Evolutionary conservation across 2,888 invertebrate species (phyloP).

Genomic region (Rhodophaea formosa): DNA sequence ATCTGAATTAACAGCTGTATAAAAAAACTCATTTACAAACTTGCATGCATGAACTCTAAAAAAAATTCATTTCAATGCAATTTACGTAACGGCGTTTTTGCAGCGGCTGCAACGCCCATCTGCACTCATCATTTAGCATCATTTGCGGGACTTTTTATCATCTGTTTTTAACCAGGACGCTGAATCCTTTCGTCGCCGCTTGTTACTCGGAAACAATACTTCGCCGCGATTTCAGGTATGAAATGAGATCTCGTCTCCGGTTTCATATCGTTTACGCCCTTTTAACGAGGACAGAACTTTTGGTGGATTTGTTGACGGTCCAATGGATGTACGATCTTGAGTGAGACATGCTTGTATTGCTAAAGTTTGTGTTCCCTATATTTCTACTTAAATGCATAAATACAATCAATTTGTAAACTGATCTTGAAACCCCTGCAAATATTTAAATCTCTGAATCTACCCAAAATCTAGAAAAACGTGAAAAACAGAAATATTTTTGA

Average conservation of each 20-base stretch:
- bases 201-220: slow-evolving; percentile 64
- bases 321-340: neutral
- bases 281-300: slow-evolving; percentile 15
- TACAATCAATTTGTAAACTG: too few species aligned
- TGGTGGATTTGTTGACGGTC: neutral
- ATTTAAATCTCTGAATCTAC: too few species aligned
- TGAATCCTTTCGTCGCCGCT: slow-evolving; percentile 67
- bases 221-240: slow-evolving; percentile 49
- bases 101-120: slow-evolving; percentile 46
- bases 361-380: too few species aligned
- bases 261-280: slow-evolving; percentile 10
- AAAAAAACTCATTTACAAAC: too few species aligned
- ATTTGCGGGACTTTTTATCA: slow-evolving; percentile 75
- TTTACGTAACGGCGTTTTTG: neutral
- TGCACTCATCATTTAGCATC: slow-evolving; percentile 65
- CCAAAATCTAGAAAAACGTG: too few species aligned
- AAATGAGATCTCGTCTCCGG: slow-evolving; percentile 27
- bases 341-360: neutral
- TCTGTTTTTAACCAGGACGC: slow-evolving; percentile 67
- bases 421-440: too few species aligned
- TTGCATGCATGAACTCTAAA: too few species aligned
- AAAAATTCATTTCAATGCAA: neutral
- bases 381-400: too few species aligned
- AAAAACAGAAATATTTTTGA: too few species aligned
- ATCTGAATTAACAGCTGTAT: too few species aligned